Evolutionary conservation across 2,113 vertebrate genomes (phyloP).

Genomic region (Caranx ignobilis): DNA sequence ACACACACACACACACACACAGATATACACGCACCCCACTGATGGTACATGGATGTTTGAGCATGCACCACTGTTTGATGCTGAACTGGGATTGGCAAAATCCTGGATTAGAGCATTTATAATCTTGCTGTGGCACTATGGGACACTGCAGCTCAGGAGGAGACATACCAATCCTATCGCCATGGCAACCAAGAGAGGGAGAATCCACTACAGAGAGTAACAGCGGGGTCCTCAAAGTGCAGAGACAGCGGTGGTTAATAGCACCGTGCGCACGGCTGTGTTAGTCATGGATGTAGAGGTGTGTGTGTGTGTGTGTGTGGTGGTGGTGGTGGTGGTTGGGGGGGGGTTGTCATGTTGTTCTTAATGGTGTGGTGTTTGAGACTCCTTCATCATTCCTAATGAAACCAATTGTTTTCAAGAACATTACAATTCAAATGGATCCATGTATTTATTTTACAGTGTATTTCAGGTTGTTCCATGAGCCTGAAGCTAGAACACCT

Average conservation of each 20-base stretch:
- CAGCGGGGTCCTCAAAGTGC: background rate
- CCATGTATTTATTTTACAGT: too few relatives aligned
- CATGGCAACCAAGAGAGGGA: slow-evolving; percentile 57
- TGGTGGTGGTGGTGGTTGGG: too few relatives aligned
- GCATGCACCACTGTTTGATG: slow-evolving; percentile 40
- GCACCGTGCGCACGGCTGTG: too few relatives aligned
- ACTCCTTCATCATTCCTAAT: background rate
- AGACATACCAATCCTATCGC: slow-evolving; percentile 41
- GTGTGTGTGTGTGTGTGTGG: too few relatives aligned
- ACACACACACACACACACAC: slow-evolving; percentile 4
- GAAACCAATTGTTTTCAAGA: too few relatives aligned
- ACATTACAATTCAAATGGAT: too few relatives aligned
- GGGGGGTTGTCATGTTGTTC: background rate
- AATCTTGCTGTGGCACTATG: slow-evolving; percentile 73
- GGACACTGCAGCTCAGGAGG: slow-evolving; percentile 46
- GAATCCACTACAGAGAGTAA: slow-evolving; percentile 13
- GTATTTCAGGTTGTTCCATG: too few relatives aligned
- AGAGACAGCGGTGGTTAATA: slow-evolving; percentile 1
- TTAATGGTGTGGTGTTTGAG: background rate
- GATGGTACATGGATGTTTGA: slow-evolving; percentile 38
- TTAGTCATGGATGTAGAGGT: background rate
- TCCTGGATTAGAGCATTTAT: slow-evolving; percentile 79
- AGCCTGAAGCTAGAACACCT: too few relatives aligned
- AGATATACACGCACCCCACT: slow-evolving; percentile 1
- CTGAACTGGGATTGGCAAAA: slow-evolving; percentile 75